Percentiles rank a stretch among this genome's conserved stretches.
These are phyloP conservation scores for Aurelia aurita complex sp. Pacific DNA, from an alignment of 30 jellyfish, hydroid and myxozoan species.

Conservation along the genomic window DNA sequence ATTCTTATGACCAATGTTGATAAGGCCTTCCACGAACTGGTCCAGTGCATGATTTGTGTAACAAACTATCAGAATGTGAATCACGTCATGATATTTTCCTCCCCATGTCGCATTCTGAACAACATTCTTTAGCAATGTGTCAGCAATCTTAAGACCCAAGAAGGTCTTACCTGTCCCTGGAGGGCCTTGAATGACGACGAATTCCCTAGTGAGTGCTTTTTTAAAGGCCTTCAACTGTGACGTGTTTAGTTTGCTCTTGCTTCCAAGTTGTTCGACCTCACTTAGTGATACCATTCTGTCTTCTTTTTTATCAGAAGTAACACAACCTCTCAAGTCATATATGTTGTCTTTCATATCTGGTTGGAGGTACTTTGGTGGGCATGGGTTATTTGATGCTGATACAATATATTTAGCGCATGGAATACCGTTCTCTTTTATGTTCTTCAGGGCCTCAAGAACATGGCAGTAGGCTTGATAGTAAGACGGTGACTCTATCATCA, in stretches of 20 bases:
- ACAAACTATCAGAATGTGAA: conserved; percentile 80
- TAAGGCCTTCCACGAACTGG: conserved; percentile 70
- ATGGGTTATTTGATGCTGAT: conserved; percentile 8
- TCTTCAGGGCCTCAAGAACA: conserved; percentile 59
- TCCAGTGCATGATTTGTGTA: conserved; percentile 92
- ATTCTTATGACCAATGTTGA: conserved; percentile 59
- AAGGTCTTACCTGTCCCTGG: conserved; percentile 96
- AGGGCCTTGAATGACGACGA: conserved; percentile 91
- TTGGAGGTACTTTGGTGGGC: conserved; percentile 35
- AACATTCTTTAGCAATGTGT: conserved; percentile 53
- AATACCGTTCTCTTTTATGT: conserved; percentile 24
- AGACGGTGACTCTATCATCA: conserved; percentile 77
- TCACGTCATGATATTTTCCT: neutral
- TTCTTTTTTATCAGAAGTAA: conserved; percentile 35
- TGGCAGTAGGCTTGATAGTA: conserved; percentile 73
- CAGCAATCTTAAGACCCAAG: conserved; percentile 68
- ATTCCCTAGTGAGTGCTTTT: conserved; percentile 50
- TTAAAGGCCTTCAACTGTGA: conserved; percentile 43
- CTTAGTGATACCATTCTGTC: neutral
- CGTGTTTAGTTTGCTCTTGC: neutral
- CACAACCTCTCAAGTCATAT: conserved; percentile 16
- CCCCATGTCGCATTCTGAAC: conserved; percentile 8
- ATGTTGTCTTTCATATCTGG: neutral
- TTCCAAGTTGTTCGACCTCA: neutral
- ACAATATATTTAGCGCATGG: conserved; percentile 53